Evolutionary conservation across 2,888 invertebrate species (phyloP).

Genomic region (Blastobasis lacticolella): DNA sequence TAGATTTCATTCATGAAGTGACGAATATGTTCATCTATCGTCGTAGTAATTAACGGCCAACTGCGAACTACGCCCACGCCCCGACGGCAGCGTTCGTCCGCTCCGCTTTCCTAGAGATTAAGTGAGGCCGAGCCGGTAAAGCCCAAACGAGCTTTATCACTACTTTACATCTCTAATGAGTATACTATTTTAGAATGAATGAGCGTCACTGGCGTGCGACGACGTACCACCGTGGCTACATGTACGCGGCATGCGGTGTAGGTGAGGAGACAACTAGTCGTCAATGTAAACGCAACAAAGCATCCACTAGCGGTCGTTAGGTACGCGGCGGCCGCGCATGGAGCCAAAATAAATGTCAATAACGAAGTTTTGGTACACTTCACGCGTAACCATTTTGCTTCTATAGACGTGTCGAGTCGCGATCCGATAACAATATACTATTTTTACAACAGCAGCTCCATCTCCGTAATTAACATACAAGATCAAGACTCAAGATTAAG

Average conservation of each 20-base stretch:
- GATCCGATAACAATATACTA: background rate
- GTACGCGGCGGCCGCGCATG: constrained; percentile 24
- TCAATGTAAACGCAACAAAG: constrained; percentile 37
- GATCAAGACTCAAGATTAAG: too few species aligned
- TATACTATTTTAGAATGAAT: constrained; percentile 36
- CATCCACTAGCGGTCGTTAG: constrained; percentile 31
- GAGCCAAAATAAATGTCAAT: constrained; percentile 50
- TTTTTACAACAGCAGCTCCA: too few species aligned
- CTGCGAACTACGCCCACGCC: constrained; percentile 17
- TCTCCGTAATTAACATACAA: too few species aligned
- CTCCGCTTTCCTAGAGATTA: constrained; percentile 17
- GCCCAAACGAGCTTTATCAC: constrained; percentile 20
- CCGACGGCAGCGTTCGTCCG: constrained; percentile 7
- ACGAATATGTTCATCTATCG: constrained; percentile 16
- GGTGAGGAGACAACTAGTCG: constrained; percentile 39
- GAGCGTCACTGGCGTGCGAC: constrained; percentile 33
- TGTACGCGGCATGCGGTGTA: constrained; percentile 19
- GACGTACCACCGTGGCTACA: constrained; percentile 28
- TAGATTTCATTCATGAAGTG: constrained; percentile 5
- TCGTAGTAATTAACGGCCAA: constrained; percentile 19
- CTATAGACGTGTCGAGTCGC: background rate
- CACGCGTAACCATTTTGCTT: background rate
- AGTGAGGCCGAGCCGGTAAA: constrained; percentile 12
- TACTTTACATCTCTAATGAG: constrained; percentile 31
- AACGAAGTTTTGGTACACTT: constrained; percentile 28